Conservation (phyloP, 2,797 vertebrate genomes). For the Thamnophis elegans region DNA sequence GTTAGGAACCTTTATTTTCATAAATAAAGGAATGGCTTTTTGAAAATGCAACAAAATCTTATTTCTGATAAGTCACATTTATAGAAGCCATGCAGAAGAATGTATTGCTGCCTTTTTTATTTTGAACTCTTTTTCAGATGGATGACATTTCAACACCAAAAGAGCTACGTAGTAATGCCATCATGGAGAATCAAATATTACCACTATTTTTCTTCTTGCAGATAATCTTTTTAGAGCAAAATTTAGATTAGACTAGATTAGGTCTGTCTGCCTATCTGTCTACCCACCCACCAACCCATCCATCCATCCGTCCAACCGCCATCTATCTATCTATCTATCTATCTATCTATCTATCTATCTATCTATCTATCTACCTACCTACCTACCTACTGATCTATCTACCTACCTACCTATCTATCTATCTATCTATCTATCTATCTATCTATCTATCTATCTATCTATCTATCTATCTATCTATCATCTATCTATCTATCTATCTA, state of each 20-base stretch:
- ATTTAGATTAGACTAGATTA: neutral
- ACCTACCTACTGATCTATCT: too few relatives aligned
- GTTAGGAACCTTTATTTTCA: neutral
- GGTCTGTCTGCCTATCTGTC: neutral
- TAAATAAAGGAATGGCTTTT: neutral
- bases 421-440: too few relatives aligned
- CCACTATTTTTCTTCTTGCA: constrained; percentile 4
- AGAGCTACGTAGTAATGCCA: neutral
- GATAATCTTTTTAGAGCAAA: constrained; percentile 15
- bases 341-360: neutral
- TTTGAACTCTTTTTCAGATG: neutral
- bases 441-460: too few relatives aligned
- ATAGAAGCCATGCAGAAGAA: neutral
- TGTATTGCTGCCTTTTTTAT: neutral
- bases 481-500: too few relatives aligned
- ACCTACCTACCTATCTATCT: too few relatives aligned
- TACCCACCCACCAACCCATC: too few relatives aligned
- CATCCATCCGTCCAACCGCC: too few relatives aligned
- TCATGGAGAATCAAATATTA: neutral
- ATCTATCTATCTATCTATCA: neutral
- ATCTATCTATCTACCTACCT: neutral
- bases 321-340: too few relatives aligned
- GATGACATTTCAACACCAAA: neutral
- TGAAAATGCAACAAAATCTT: neutral
- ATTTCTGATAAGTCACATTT: neutral